phyloP scores from a whole-genome alignment of 2,113 vertebrate species.

The Podarcis muralis region DNA sequence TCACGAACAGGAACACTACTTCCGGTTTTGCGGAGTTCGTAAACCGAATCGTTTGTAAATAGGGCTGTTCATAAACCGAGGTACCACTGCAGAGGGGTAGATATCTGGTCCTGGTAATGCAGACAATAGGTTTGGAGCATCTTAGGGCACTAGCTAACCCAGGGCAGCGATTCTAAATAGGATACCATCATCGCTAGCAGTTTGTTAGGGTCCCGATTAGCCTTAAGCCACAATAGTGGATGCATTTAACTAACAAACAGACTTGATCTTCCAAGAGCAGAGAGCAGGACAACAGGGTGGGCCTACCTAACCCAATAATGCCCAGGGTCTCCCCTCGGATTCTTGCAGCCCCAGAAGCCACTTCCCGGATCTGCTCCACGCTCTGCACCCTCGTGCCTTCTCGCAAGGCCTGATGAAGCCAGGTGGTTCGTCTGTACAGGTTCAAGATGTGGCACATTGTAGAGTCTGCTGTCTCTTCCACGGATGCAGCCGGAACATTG shows the following conservation, averaged over 20 bases:
- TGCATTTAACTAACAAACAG: neutral
- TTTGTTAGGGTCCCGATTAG: too few species aligned
- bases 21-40: too few species aligned
- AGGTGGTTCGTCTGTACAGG: constrained; percentile 94
- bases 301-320: constrained; percentile 91
- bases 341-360: constrained; percentile 93
- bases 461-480: constrained; percentile 96
- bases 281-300: fast-evolving
- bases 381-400: constrained; percentile 96
- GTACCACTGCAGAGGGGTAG: neutral
- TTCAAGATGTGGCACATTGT: constrained; percentile 97
- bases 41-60: too few species aligned
- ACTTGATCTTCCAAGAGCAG: neutral
- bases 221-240: neutral
- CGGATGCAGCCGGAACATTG: constrained; percentile 95
- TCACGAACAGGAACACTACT: too few species aligned
- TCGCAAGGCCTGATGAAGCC: constrained; percentile 95
- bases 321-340: constrained; percentile 97
- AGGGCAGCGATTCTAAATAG: too few species aligned
- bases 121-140: too few species aligned
- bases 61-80: too few species aligned
- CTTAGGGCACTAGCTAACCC: too few species aligned
- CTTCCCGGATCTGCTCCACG: constrained; percentile 96
- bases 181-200: too few species aligned
- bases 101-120: too few species aligned